These are phyloP conservation scores for Semicossyphus pulcher DNA, from an alignment of 2,113 vertebrate species.

Conservation along the genomic window DNA sequence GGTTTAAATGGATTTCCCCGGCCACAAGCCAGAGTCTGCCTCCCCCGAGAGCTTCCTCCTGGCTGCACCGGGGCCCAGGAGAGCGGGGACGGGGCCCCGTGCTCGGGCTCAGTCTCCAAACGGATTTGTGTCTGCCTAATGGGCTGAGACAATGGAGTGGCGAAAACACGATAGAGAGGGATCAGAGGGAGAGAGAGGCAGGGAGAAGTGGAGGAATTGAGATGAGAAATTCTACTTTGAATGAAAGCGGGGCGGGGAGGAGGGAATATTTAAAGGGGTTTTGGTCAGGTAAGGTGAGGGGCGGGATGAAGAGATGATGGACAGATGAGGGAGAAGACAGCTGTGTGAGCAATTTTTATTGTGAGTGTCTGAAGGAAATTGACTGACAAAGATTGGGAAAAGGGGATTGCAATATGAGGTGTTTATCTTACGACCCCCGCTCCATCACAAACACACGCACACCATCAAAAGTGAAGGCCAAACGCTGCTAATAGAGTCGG, in stretches of 20 bases:
- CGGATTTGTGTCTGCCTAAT: constrained; percentile 80
- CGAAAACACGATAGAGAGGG: constrained; percentile 64
- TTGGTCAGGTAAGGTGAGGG: background rate
- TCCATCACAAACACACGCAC: constrained; percentile 19
- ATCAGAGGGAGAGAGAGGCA: constrained; percentile 45
- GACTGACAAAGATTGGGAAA: constrained; percentile 50
- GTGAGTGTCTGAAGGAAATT: constrained; percentile 36
- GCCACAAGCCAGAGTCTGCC: constrained; percentile 54
- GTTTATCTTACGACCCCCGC: constrained; percentile 46
- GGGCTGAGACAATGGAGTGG: constrained; percentile 76
- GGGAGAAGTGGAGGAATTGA: constrained; percentile 42
- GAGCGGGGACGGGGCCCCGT: constrained; percentile 47
- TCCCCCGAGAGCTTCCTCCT: constrained; percentile 64
- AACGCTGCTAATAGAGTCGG: constrained; percentile 58
- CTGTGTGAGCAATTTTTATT: constrained; percentile 11
- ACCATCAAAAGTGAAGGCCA: constrained; percentile 56
- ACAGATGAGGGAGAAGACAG: constrained; percentile 36
- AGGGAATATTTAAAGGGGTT: background rate
- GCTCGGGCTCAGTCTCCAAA: constrained; percentile 66
- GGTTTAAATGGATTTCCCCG: constrained; percentile 72
- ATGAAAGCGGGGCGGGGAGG: constrained; percentile 44
- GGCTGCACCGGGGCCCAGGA: constrained; percentile 53
- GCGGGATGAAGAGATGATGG: constrained; percentile 21
- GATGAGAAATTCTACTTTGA: constrained; percentile 3
- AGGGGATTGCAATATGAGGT: constrained; percentile 36